Percentiles rank a stretch among this genome's conserved stretches.
These are phyloP conservation scores for Holocentrus rufus DNA, from an alignment of 2,797 vertebrate species.

Conservation along the genomic window DNA sequence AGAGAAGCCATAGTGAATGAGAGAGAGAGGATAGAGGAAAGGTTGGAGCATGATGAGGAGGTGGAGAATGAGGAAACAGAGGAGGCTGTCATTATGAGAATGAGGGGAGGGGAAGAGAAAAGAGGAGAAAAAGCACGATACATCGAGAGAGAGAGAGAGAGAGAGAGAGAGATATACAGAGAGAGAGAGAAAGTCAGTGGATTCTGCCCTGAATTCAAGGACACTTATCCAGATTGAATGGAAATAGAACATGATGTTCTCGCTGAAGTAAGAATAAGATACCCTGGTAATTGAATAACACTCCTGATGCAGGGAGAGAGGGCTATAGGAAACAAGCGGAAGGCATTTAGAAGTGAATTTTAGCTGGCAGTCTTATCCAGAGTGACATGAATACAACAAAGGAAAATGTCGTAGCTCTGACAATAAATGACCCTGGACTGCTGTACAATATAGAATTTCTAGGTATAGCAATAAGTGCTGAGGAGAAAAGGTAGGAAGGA, in stretches of 20 bases:
- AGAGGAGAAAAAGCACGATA: neutral
- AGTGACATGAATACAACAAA: too few species aligned
- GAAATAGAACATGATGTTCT: slow-evolving; percentile 32
- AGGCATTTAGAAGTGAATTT: neutral
- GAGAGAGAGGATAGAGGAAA: neutral
- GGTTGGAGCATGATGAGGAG: slow-evolving; percentile 1
- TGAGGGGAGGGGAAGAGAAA: neutral
- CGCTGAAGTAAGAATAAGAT: slow-evolving; percentile 24
- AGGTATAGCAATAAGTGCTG: neutral
- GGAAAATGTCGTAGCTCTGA: neutral
- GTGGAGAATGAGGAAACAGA: neutral
- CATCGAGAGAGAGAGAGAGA: slow-evolving; percentile 22
- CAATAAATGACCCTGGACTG: neutral
- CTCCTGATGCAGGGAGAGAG: neutral
- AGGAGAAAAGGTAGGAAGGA: neutral
- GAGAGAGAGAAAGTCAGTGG: too few species aligned
- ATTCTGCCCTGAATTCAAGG: slow-evolving; percentile 44
- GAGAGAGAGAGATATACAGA: slow-evolving; percentile 9
- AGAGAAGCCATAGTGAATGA: too few species aligned
- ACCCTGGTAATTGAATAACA: slow-evolving; percentile 38
- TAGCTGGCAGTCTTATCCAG: neutral
- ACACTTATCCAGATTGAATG: slow-evolving; percentile 26
- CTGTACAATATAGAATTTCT: neutral
- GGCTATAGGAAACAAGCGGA: slow-evolving; percentile 1
- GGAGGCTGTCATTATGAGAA: slow-evolving; percentile 32